Base-by-base conservation (phyloP, 2,888 invertebrate genomes). In the Lithophane ornitopus region DNA sequence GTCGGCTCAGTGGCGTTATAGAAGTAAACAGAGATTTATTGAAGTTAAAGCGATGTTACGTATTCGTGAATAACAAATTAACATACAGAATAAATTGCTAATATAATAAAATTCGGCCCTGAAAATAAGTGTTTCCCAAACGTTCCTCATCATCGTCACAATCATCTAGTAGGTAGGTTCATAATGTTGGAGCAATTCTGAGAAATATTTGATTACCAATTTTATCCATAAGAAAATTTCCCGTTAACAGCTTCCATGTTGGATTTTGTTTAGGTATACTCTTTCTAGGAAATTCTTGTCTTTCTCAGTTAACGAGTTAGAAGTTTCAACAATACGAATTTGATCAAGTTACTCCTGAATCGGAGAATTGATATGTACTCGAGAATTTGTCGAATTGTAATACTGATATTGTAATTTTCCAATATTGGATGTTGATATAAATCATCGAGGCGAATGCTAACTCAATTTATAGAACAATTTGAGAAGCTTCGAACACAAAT, bases 1-100 rank as follows among this genome's bases (percentile, higher is more conserved):
- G 41, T 41, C 66, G 28, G 65, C 34, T 65, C 74, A 68, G 54
- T 63, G 63, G 63, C 49, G 44, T 26, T 28, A 59, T 19, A 54
- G 14, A n/a, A 54, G 26, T 49, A 14, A 72, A 70, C 49, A 59
- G 4, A 52, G 65, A 66, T 49, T 22, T 73, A 54, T 26, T 62
- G n/a, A 52, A 69, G 39, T 66, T 49, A 19, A 68, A 19, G n/a
- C 61, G 8, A 54, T 59, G 28, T 28, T 46, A 19, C 7, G 28
- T 39, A 28, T 54, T 67, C 28, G 11, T 58, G 19, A 65, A 28
- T 54, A 34, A 34, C 2, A 34, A 34, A 34, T 34, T 34, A 8
- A 22, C 22, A 39, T 14, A 26, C 16, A 1, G 6, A 49, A 49
- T 65, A 46, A 65, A 46, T 12, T 26, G 19, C 19, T 4, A 65